Percentiles rank a stretch among this genome's conserved stretches.
Conservation (phyloP, 2,888 invertebrate genomes). For the Eledona agricola region DNA sequence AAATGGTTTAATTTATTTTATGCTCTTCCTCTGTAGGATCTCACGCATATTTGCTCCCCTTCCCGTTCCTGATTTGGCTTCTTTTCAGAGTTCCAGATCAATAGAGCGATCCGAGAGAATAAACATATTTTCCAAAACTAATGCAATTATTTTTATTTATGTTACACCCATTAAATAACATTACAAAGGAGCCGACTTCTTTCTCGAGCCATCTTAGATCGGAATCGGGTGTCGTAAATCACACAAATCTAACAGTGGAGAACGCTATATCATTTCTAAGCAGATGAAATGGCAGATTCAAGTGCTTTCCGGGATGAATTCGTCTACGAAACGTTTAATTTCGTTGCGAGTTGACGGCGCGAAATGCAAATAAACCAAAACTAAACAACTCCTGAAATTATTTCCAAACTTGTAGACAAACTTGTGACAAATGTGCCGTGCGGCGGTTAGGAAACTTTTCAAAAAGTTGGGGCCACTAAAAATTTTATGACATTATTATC, state of each 20-base stretch:
- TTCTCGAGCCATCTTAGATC: too few relatives aligned
- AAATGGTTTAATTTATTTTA: slow-evolving; percentile 20
- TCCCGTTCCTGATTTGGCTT: slow-evolving; percentile 11
- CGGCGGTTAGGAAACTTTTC: neutral
- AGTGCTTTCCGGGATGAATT: neutral
- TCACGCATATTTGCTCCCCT: slow-evolving; percentile 19
- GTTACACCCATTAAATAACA: slow-evolving; percentile 6
- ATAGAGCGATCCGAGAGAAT: too few relatives aligned
- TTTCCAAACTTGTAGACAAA: neutral
- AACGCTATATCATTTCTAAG: slow-evolving; percentile 9
- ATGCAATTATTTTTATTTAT: too few relatives aligned
- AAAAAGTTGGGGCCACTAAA: slow-evolving; percentile 3
- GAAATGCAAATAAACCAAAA: too few relatives aligned
- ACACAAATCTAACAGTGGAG: neutral
- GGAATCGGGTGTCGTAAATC: slow-evolving; percentile 5
- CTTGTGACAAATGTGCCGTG: slow-evolving; percentile 4
- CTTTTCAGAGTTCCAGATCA: slow-evolving; percentile 19
- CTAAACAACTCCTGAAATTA: too few relatives aligned
- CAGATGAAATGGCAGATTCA: slow-evolving; percentile 4
- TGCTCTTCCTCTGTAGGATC: slow-evolving; percentile 13
- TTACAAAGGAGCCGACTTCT: too few relatives aligned
- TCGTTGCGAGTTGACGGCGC: neutral
- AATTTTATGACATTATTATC: slow-evolving; percentile 12
- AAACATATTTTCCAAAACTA: too few relatives aligned
- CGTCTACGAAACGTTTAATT: slow-evolving; percentile 1